phyloP scores from a whole-genome alignment of 1,140 invertebrate species.

The Cydia strobilella region DNA sequence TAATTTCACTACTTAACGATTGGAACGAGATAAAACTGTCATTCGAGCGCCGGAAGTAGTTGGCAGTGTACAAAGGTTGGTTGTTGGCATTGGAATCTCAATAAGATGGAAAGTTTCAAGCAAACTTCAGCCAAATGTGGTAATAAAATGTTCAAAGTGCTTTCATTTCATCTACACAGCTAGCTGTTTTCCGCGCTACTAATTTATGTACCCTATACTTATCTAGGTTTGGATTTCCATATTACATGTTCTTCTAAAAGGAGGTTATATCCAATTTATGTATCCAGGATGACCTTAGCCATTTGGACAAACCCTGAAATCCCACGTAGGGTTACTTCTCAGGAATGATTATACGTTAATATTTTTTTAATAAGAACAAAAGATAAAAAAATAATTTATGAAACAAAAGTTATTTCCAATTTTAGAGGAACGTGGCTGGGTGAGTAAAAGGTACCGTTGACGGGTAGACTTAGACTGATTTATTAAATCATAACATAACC shows the following conservation, averaged over 20 bases:
- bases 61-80: slow-evolving; percentile 53
- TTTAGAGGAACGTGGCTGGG: too few relatives aligned
- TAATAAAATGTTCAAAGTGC: slow-evolving; percentile 45
- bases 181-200: neutral
- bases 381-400: too few relatives aligned
- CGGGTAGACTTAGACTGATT: too few relatives aligned
- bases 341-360: too few relatives aligned
- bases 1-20: neutral
- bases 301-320: too few relatives aligned
- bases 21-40: slow-evolving; percentile 39
- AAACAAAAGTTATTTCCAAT: too few relatives aligned
- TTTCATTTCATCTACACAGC: slow-evolving; percentile 20
- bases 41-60: slow-evolving; percentile 43
- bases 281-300: too few relatives aligned
- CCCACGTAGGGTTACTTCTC: too few relatives aligned
- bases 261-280: too few relatives aligned
- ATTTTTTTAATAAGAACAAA: too few relatives aligned
- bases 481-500: too few relatives aligned
- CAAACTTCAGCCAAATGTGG: slow-evolving; percentile 50
- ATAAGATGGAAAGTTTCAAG: slow-evolving; percentile 42
- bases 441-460: too few relatives aligned
- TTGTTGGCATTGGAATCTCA: slow-evolving; percentile 51
- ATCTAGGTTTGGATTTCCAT: neutral
- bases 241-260: neutral
- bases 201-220: slow-evolving; percentile 1